Base-by-base conservation (phyloP, 1,140 invertebrate species). In the Drosophila rhopaloa region DNA sequence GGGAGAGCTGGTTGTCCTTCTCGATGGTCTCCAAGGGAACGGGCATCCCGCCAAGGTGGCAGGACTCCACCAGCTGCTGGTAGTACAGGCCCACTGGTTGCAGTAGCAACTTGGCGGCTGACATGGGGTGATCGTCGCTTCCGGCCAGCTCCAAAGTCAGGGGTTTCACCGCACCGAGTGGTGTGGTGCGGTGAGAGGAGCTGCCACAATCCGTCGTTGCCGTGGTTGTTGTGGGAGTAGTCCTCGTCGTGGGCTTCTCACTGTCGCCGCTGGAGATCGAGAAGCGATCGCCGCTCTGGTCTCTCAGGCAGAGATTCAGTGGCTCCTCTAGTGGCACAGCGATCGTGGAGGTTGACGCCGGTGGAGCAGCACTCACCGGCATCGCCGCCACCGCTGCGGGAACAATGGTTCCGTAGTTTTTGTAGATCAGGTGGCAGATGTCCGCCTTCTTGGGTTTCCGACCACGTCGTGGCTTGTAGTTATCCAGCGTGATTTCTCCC, bases 371-470 rank as follows among this genome's bases (percentile, higher is more conserved):
- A 6, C 55, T 71, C 0, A 75, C 37, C 9, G 50, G 14, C 13
- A 48, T 41, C 4, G 50, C 46, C 0, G 61, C 46, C 11, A 68
- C 37, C 16, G 68, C 41, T 0, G 46, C 46, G 0, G 96, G 96
- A 24, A 96, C 94, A n/a, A 97, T 96, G 0, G 96, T 97, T 0
- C 96, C 97, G 80, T 97, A 97, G 88, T 97, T 97, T 78, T 97
- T 97, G 84, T 97, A 97, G 76, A 97, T 97, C n/a, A 98, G 92
- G 81, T 97, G 97, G 76, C 97, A 97, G 67, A 97, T 97, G 84
- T 98, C 97, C 0, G 96, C 96, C 82, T 97, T 97, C 80, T 97
- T 97, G 1, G 97, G 97, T 76, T 98, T 98, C 10, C 97, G 93
- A 0, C 97, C 97, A 68, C 97, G 94, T 35, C 97, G 92, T 0